A percentile compares a stretch with the other conserved stretches of the same genome.
These are phyloP conservation scores for Brienomyrus brachyistius DNA, from an alignment of 2,113 vertebrate species.

Conservation along the genomic window DNA sequence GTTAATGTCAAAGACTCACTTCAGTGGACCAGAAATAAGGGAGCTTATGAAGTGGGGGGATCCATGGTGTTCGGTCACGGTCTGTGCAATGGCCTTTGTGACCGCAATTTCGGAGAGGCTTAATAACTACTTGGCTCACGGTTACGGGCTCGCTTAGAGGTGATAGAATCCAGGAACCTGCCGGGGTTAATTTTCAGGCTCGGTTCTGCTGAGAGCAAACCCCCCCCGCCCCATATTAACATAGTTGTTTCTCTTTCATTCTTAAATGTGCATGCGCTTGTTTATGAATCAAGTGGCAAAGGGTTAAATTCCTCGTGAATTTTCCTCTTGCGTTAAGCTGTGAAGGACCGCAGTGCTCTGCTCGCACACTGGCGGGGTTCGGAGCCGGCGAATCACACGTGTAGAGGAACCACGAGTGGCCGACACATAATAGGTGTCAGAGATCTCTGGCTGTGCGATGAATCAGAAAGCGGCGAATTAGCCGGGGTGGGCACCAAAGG, in stretches of 20 bases:
- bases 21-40: slow-evolving; percentile 43
- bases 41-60: slow-evolving; percentile 31
- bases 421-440: not conserved
- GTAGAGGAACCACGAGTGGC: not conserved
- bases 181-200: not conserved
- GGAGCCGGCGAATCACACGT: not conserved
- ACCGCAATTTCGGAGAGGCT: slow-evolving; percentile 41
- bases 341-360: not conserved
- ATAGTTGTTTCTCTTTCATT: not conserved
- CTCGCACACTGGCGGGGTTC: not conserved
- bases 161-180: slow-evolving; percentile 39
- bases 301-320: not conserved
- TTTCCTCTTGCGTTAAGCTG: not conserved
- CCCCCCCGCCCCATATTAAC: not conserved
- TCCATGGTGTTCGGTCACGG: slow-evolving; percentile 37
- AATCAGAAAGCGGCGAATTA: not conserved
- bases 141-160: slow-evolving; percentile 35
- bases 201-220: not conserved
- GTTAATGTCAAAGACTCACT: slow-evolving; percentile 40
- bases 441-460: not conserved
- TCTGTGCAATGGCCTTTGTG: slow-evolving; percentile 13
- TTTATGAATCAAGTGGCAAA: slow-evolving; percentile 21
- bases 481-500: not conserved
- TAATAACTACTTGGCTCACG: slow-evolving; percentile 39
- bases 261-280: slow-evolving; percentile 10